Evolutionary conservation across 2,797 vertebrate genomes (phyloP), one percentile per base, ranked within the genome.

Genomic region (Podarcis lilfordi): DNA sequence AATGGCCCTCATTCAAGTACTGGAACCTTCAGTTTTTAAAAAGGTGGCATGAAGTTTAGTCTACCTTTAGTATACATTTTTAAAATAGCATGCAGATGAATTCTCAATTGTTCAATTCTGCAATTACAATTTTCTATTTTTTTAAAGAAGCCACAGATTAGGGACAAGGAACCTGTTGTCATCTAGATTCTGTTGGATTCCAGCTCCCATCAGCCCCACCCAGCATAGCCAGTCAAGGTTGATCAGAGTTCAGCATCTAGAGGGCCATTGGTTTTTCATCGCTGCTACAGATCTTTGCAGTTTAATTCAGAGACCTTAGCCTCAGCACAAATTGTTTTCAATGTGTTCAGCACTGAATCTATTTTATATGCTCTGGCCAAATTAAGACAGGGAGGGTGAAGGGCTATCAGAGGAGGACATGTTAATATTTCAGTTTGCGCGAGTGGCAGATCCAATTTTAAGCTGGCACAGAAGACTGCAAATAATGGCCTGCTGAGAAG

Each of bases 401-500:
- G 78, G 79, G 88, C 77, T 91, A 86, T 92, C 86, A 95, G 92
- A 77, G 84, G 68, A 89, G 55, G 61, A 79, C 13, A 76, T 91
- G 72, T 92, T 93, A 94, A 94, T 85, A 89, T 93, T 94, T 89
- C 64, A 84, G 84, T 89, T 94, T 94, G 92, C 89, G 93, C 85
- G 92, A 92, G 45, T 91, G 93, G 89, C 93, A 95, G 91, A 93
- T 91, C 23, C 0, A 2, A 94, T 93, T 94, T 87, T 92, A 91
- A 93, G 82, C 89, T 94, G 93, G 89, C 90, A 88, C 88, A 93
- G 88, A 92, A 69, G 81, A 87, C 88, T 90, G 75, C 88, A 92
- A 89, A 91, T 93, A 94, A 92, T 90, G 90, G 86, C 74, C 88
- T 92, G 82, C 91, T 91, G 83, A 89, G 89, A 89, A 93, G 95